Percentiles rank a stretch among this genome's conserved stretches.
Conservation (phyloP, 2,888 invertebrate genomes). For the Machimus atricapillus region DNA sequence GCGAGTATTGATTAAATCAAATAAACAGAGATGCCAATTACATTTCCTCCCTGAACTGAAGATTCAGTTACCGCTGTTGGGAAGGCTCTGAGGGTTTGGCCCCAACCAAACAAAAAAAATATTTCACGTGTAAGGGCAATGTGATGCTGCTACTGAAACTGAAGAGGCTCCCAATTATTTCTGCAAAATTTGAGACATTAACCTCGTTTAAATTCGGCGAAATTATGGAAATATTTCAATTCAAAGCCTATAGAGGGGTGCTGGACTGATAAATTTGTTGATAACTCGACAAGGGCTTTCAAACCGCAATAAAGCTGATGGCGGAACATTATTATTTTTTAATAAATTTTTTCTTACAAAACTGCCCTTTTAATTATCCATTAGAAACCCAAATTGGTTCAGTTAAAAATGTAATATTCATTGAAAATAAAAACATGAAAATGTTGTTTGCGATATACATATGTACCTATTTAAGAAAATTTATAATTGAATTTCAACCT, state of each 20-base stretch:
- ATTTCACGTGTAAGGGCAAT: neutral
- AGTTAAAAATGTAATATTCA: too few species aligned
- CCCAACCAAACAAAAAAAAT: neutral
- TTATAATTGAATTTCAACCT: too few species aligned
- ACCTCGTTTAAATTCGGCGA: neutral
- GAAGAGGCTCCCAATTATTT: neutral
- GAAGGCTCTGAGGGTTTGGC: neutral
- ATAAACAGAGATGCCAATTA: constrained; percentile 28
- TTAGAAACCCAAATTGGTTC: too few species aligned
- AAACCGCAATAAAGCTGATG: neutral
- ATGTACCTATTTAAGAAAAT: too few species aligned
- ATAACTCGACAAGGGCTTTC: neutral
- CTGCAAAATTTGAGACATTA: neutral
- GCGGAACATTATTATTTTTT: neutral
- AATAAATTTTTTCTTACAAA: neutral
- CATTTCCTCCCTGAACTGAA: neutral
- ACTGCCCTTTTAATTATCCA: too few species aligned
- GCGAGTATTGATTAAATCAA: constrained; percentile 27
- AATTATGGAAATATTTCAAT: neutral
- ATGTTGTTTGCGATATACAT: too few species aligned
- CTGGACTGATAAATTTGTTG: neutral
- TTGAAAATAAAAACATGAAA: too few species aligned
- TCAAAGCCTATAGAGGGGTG: neutral
- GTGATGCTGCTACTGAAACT: neutral
- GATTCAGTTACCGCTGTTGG: neutral